phyloP scores from a whole-genome alignment of 2,888 invertebrate species.

The Pyralis farinalis region DNA sequence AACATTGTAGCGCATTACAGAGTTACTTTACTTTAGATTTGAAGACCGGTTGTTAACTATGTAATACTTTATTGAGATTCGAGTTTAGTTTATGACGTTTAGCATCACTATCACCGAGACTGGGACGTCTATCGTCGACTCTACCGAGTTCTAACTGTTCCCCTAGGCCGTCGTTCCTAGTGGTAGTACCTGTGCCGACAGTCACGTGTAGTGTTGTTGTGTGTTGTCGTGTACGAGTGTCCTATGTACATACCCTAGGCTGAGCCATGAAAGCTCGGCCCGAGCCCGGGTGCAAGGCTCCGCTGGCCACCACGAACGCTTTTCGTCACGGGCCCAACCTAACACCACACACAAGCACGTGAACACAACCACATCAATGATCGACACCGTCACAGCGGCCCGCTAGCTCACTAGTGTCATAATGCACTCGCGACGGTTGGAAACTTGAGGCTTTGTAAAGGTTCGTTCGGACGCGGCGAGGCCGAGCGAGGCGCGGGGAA shows the following conservation, averaged over 20 bases:
- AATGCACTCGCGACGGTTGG: conserved; percentile 75
- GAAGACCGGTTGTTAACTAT: too few relatives aligned
- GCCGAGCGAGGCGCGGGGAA: conserved; percentile 80
- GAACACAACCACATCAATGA: conserved; percentile 73
- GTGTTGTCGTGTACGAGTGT: conserved; percentile 25
- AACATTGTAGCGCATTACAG: too few relatives aligned
- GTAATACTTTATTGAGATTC: too few relatives aligned
- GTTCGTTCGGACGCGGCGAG: conserved; percentile 63
- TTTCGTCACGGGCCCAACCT: conserved; percentile 72
- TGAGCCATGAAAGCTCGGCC: conserved; percentile 93
- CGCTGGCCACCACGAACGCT: conserved; percentile 80
- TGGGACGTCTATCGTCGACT: too few relatives aligned
- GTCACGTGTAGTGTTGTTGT: conserved; percentile 22
- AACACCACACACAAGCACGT: conserved; percentile 77
- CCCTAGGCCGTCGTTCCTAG: conserved; percentile 33
- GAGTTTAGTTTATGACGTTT: too few relatives aligned
- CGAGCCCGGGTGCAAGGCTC: conserved; percentile 82
- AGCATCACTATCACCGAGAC: too few relatives aligned
- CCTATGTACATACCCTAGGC: conserved; percentile 88
- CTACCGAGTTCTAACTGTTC: conserved; percentile 11
- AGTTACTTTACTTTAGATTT: too few relatives aligned
- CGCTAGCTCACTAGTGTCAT: conserved; percentile 81
- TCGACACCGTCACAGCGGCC: conserved; percentile 78
- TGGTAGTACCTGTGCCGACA: conserved; percentile 23
- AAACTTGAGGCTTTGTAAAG: conserved; percentile 47